Percentiles rank a stretch among this genome's conserved stretches.
Conservation (phyloP, 2,797 vertebrate species). For the Cephalopachus bancanus region DNA sequence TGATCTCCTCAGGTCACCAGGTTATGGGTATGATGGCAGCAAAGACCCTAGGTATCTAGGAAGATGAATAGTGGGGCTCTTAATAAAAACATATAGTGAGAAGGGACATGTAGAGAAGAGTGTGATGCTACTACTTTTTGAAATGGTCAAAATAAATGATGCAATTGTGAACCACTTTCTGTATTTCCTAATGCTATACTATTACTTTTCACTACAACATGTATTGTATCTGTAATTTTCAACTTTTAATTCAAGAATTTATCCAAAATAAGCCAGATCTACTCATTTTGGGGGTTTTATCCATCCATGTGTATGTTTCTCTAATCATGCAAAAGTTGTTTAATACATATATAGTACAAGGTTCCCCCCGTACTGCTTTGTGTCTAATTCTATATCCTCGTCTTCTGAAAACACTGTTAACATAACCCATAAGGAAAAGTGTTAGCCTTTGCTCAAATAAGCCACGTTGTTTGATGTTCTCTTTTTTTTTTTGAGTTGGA, state of each 20-base stretch:
- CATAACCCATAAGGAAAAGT: conserved; percentile 12
- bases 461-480: background rate
- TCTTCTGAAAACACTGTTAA: conserved; percentile 24
- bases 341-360: background rate
- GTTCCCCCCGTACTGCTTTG: background rate
- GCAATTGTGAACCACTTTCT: background rate
- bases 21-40: background rate
- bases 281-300: background rate
- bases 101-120: background rate
- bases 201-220: conserved; percentile 12
- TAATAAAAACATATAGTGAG: background rate
- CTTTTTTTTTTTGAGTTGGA: no score
- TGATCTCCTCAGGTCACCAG: conserved; percentile 11
- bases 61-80: background rate
- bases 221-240: background rate
- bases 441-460: background rate
- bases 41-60: background rate
- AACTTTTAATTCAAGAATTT: conserved; percentile 14
- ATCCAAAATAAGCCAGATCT: conserved; percentile 27
- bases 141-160: conserved; percentile 1
- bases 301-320: background rate
- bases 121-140: background rate
- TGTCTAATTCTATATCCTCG: background rate
- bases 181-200: background rate
- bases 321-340: background rate